Evolutionary conservation across 2,797 vertebrate species (phyloP), one percentile per base, ranked within the genome.

Genomic region (Craterocephalus amniculus): DNA sequence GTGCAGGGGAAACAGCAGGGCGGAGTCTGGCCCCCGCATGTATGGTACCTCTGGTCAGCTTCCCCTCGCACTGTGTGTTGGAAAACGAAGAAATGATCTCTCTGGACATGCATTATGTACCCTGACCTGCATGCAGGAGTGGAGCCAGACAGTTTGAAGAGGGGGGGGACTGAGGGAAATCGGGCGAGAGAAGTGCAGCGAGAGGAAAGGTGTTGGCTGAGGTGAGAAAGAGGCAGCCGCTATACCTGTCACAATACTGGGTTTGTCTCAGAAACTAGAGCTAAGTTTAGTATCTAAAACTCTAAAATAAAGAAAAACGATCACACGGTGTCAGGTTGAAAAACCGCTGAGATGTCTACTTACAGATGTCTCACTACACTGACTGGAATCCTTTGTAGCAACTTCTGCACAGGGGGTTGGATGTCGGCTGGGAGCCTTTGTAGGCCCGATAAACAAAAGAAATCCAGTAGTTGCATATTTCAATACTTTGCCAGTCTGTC

Each of bases 101-200:
- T 78, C 75, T 35, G 85, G 76, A 81, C 81, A 79, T 80, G 88
- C 88, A 89, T 91, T 81, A 87, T 86, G 74, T 57, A 67, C 54
- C 68, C 74, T 83, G 87, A 89, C 87, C 83, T 79, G 83, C 81
- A 80, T 73, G 64, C 63, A 60, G 81, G 54, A 75, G 77, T n/a
- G 61, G 45, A 83, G 71, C 52, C 73, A 70, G 78, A 71, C 67
- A 59, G 56, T 75, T 75, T 52, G 76, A 83, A 61, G 58, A 58
- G 60, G 65, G 71, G 45, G 69, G 57, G 32, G 29, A 31, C 29
- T 2, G 56, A 29, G 55, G 58, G 67, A 85, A 83, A 80, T 80
- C 72, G 78, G 86, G 83, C 67, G 36, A 69, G 78, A 68, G 72
- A 68, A 58, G 64, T 71, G 56, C 45, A 24, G 6, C 6, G 31